Evolutionary conservation across 2,888 invertebrate genomes (phyloP).

Genomic region (Melanostoma mellinum): DNA sequence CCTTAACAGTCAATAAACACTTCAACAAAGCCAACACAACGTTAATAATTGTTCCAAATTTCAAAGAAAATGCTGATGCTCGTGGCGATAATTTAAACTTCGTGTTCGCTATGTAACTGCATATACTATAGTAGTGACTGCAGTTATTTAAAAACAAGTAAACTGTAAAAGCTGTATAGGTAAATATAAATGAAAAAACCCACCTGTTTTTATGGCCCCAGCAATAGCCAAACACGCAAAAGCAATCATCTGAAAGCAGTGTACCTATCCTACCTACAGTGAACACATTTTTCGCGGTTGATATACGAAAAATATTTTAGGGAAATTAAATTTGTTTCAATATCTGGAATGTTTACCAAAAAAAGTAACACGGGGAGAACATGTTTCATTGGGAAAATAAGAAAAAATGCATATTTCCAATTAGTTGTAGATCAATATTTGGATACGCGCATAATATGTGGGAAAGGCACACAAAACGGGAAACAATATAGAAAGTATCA

Average conservation of each 20-base stretch:
- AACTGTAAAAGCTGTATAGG: too few relatives aligned
- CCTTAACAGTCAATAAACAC: too few relatives aligned
- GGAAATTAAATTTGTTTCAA: slow-evolving; percentile 45
- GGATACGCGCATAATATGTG: background rate
- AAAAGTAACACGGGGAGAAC: background rate
- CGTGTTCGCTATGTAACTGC: too few relatives aligned
- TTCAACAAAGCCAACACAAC: too few relatives aligned
- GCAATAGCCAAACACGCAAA: background rate
- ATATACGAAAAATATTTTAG: slow-evolving; percentile 35
- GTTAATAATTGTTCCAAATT: too few relatives aligned
- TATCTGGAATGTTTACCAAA: slow-evolving; percentile 6
- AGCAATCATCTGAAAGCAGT: background rate
- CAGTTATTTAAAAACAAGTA: too few relatives aligned
- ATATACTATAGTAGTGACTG: too few relatives aligned
- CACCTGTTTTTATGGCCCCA: too few relatives aligned
- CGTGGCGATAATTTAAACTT: too few relatives aligned
- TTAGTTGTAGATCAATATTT: slow-evolving; percentile 17
- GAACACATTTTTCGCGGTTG: slow-evolving; percentile 23
- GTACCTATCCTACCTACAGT: slow-evolving; percentile 16
- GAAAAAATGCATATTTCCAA: slow-evolving; percentile 13
- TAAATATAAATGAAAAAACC: too few relatives aligned
- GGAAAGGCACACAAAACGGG: background rate
- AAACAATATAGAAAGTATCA: background rate
- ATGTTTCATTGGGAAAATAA: background rate
- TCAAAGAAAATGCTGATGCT: too few relatives aligned